Conservation (phyloP, 2,113 vertebrate genomes). For the Heliornis fulica region DNA sequence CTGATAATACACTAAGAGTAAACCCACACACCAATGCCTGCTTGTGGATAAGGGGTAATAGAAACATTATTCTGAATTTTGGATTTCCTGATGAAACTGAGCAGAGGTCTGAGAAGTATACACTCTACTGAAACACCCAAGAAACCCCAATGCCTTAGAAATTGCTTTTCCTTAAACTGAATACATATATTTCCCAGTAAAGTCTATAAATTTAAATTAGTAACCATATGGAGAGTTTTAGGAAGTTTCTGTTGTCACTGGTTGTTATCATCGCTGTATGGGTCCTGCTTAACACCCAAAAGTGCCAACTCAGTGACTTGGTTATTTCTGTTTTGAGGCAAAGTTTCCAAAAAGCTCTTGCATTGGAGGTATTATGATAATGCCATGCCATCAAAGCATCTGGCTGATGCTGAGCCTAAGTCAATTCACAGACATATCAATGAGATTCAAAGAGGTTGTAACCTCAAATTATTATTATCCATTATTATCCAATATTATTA, state of each 20-base stretch:
- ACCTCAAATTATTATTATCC: background rate
- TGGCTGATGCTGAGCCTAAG: accelerated
- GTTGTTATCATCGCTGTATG: background rate
- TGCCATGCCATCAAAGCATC: background rate
- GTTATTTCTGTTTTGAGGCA: background rate
- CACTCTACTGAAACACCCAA: background rate
- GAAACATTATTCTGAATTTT: background rate
- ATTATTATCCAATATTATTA: background rate
- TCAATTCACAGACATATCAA: background rate
- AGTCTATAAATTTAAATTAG: background rate
- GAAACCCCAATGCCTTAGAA: background rate
- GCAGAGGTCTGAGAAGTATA: background rate
- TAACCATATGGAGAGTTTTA: background rate
- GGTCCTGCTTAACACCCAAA: background rate
- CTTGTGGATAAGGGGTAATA: background rate
- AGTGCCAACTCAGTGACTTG: background rate
- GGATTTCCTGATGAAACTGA: background rate
- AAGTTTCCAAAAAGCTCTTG: background rate
- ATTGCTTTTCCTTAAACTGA: background rate
- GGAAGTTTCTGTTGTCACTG: background rate
- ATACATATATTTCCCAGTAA: background rate
- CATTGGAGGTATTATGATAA: background rate
- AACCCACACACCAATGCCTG: background rate
- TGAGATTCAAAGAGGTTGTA: background rate
- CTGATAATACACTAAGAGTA: background rate